These are phyloP conservation scores for Nasonia vitripennis DNA, from an alignment of 1,140 invertebrate genomes.

Conservation along the genomic window DNA sequence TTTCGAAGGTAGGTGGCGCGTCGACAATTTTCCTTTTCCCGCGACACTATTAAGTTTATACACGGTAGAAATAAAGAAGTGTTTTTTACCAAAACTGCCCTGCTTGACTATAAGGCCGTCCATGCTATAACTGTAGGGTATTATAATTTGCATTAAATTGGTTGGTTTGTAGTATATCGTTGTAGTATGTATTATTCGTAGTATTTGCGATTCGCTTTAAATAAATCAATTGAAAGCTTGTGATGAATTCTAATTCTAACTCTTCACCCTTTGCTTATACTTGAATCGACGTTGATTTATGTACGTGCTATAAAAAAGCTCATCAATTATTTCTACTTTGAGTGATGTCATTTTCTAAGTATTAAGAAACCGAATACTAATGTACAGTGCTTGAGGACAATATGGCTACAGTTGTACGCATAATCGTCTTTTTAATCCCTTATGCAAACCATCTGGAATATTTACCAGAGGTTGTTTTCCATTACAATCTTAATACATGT, in stretches of 20 bases:
- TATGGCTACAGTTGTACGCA: not conserved
- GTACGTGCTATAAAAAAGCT: not conserved
- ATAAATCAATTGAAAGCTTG: not conserved
- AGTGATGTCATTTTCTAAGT: not conserved
- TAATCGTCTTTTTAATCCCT: not conserved
- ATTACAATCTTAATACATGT: not conserved
- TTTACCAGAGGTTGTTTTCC: not conserved
- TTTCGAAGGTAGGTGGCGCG: too few species aligned
- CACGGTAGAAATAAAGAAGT: too few species aligned
- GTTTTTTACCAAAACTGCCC: too few species aligned
- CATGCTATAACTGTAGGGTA: too few species aligned
- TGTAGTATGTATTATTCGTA: too few species aligned
- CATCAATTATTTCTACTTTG: conserved; percentile 9
- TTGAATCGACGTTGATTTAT: conserved; percentile 37
- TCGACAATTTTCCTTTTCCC: too few species aligned
- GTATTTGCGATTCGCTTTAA: too few species aligned
- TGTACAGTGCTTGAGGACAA: not conserved
- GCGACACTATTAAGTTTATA: too few species aligned
- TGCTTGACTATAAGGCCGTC: too few species aligned
- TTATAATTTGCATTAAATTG: too few species aligned
- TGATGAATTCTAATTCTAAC: not conserved
- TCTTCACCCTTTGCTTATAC: not conserved
- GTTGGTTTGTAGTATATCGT: too few species aligned
- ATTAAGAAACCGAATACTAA: not conserved
- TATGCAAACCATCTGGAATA: not conserved